Conservation (phyloP, 2,888 invertebrate genomes). For the Criorhina ranunculi region DNA sequence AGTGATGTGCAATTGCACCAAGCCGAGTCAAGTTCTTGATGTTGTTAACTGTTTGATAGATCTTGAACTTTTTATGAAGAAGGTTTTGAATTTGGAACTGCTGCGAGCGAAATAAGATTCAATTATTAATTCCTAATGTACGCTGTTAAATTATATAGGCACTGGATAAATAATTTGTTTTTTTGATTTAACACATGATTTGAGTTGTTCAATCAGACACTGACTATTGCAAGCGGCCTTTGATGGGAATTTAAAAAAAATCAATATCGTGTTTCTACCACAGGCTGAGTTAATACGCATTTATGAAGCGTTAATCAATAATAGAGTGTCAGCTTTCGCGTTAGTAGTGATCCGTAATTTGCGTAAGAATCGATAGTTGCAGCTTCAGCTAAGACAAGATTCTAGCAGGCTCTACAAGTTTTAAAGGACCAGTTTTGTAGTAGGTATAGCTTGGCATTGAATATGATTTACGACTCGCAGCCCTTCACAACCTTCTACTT, state of each 20-base stretch:
- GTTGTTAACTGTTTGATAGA: constrained; percentile 51
- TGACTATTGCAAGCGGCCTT: background rate
- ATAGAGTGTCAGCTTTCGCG: too few relatives aligned
- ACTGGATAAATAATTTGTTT: background rate
- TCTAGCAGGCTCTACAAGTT: too few relatives aligned
- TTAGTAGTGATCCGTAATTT: too few relatives aligned
- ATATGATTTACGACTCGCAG: too few relatives aligned
- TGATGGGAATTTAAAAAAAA: background rate
- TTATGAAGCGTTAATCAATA: too few relatives aligned
- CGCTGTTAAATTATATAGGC: background rate
- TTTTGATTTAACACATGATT: constrained; percentile 1
- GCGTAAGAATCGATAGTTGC: too few relatives aligned
- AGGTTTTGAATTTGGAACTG: constrained; percentile 5
- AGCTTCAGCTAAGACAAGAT: too few relatives aligned
- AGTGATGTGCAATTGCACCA: constrained; percentile 29
- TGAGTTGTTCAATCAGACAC: background rate
- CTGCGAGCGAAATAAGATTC: constrained; percentile 1
- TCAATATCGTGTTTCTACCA: background rate
- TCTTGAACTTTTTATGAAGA: background rate
- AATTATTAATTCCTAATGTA: background rate
- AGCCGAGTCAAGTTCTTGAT: constrained; percentile 42
- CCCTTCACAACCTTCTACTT: too few relatives aligned
- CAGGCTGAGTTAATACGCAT: background rate
- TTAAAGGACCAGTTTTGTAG: too few relatives aligned
- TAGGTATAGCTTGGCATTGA: too few relatives aligned